A percentile compares a stretch with the other conserved stretches of the same genome.
phyloP scores from a whole-genome alignment of 2,113 vertebrate species.

The Carollia perspicillata region DNA sequence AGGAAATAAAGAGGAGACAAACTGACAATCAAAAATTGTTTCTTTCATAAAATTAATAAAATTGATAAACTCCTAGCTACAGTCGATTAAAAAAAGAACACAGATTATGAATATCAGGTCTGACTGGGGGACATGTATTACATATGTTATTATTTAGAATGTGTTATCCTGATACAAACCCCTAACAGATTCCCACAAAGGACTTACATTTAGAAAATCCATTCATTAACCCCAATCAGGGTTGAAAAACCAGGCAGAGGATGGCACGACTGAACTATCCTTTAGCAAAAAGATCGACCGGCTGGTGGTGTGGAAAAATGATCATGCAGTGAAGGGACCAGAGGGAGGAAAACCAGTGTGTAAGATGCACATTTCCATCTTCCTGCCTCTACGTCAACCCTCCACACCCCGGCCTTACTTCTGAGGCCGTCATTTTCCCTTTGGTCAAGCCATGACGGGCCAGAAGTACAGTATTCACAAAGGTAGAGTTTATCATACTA shows the following conservation, averaged over 20 bases:
- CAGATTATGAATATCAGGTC: background rate
- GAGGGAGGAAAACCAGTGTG: background rate
- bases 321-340: background rate
- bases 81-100: background rate
- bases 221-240: background rate
- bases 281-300: background rate
- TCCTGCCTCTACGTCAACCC: background rate
- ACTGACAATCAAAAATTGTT: background rate
- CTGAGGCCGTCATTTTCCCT: background rate
- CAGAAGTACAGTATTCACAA: background rate
- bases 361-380: background rate
- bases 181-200: background rate
- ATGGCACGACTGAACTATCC: background rate
- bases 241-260: background rate
- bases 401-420: background rate
- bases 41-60: background rate
- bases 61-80: background rate
- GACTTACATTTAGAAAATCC: background rate
- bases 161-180: background rate
- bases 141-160: background rate
- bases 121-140: background rate
- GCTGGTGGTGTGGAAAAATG: background rate
- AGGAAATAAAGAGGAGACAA: background rate
- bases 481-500: no score
- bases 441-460: rapidly evolving